Conservation (phyloP, 64 coral and sea anemone species). For the Astreopora myriophthalma region DNA sequence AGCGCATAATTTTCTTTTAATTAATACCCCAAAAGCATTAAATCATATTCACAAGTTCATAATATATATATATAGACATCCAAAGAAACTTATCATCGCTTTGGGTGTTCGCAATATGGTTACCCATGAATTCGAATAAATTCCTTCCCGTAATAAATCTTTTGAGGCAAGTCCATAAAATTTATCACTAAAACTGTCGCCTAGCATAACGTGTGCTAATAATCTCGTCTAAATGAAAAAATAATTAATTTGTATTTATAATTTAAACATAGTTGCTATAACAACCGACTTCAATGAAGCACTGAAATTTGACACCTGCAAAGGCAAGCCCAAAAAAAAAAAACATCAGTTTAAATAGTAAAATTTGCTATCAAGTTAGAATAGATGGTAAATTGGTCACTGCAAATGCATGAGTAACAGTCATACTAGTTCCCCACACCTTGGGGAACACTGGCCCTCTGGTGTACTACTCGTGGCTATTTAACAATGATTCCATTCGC, state of each 20-base stretch:
- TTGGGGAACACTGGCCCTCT: too few species aligned
- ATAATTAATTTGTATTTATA: constrained; percentile 83
- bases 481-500: too few species aligned
- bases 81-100: background rate
- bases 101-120: background rate
- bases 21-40: constrained; percentile 1
- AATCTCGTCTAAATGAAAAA: constrained; percentile 73
- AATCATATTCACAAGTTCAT: constrained; percentile 32
- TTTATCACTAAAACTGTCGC: background rate
- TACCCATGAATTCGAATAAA: background rate
- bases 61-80: constrained; percentile 1
- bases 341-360: background rate
- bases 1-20: background rate
- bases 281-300: background rate
- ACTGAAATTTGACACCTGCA: constrained; percentile 54
- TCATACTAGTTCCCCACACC: too few species aligned
- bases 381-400: too few species aligned
- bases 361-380: background rate
- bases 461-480: too few species aligned
- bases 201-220: constrained; percentile 17
- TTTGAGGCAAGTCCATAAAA: constrained; percentile 43
- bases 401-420: too few species aligned
- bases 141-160: constrained; percentile 31
- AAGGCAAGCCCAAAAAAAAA: background rate
- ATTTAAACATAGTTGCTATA: constrained; percentile 50